These are phyloP conservation scores for Trissolcus japonicus DNA, from an alignment of 2,888 invertebrate genomes.

Conservation along the genomic window DNA sequence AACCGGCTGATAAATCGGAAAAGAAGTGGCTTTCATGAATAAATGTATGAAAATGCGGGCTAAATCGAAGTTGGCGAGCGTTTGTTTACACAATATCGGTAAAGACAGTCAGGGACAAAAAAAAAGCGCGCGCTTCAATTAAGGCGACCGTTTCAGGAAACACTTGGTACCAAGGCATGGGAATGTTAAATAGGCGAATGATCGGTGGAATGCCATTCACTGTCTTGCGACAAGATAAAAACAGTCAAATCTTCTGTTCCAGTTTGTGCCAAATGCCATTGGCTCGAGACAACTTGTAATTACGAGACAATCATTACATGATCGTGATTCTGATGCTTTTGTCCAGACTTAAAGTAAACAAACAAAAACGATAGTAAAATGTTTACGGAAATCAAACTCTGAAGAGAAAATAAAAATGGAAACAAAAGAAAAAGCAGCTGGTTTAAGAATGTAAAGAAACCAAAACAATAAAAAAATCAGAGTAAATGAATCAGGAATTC, in stretches of 20 bases:
- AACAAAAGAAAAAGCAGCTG: too few relatives aligned
- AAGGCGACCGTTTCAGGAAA: constrained; percentile 48
- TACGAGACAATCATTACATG: constrained; percentile 13
- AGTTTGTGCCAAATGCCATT: constrained; percentile 14
- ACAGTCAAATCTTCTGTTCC: constrained; percentile 33
- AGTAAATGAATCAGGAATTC: too few relatives aligned
- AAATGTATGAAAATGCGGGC: constrained; percentile 14
- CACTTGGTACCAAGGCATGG: constrained; percentile 25
- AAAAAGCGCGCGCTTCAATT: constrained; percentile 37
- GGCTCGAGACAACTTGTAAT: constrained; percentile 14
- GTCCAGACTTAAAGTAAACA: too few relatives aligned
- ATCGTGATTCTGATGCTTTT: too few relatives aligned
- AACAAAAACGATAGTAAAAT: too few relatives aligned
- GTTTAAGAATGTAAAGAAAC: too few relatives aligned
- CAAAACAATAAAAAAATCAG: too few relatives aligned
- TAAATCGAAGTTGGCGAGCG: constrained; percentile 4
- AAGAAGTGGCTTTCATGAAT: constrained; percentile 14
- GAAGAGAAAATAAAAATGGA: too few relatives aligned
- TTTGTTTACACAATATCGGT: constrained; percentile 5
- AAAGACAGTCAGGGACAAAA: neutral
- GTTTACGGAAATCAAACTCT: too few relatives aligned
- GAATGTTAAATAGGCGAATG: constrained; percentile 33
- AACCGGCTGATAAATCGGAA: constrained; percentile 20
- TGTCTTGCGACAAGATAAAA: constrained; percentile 12
- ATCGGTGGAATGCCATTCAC: constrained; percentile 26